A percentile compares a stretch with the other conserved stretches of the same genome.
phyloP scores from a whole-genome alignment of 2,113 vertebrate genomes.

The Herpetotheres cachinnans region DNA sequence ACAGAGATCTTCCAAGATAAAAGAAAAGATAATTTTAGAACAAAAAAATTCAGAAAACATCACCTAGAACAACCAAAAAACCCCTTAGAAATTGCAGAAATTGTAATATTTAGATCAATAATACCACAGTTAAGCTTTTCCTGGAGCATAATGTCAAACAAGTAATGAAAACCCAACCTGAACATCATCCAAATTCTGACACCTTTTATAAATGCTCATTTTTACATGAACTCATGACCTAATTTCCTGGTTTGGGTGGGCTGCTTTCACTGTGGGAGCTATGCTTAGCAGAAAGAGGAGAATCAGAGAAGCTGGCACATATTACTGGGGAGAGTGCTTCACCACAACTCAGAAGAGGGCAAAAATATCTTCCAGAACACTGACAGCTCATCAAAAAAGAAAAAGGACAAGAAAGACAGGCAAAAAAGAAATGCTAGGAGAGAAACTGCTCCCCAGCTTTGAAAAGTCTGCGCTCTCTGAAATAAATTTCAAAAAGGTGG shows the following conservation, averaged over 20 bases:
- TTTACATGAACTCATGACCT: background rate
- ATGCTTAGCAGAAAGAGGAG: background rate
- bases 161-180: background rate
- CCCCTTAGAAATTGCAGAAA: background rate
- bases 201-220: background rate
- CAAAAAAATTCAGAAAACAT: background rate
- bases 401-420: background rate
- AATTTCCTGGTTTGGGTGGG: background rate
- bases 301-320: background rate
- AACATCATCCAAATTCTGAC: background rate
- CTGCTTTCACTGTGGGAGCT: background rate
- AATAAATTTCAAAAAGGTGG: accelerated
- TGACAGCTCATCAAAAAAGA: background rate
- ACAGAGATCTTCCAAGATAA: conserved; percentile 79
- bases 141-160: background rate
- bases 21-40: background rate
- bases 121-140: background rate
- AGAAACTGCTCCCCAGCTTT: background rate
- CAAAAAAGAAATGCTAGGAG: background rate
- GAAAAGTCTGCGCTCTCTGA: background rate
- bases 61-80: background rate
- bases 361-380: background rate
- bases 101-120: background rate
- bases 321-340: background rate
- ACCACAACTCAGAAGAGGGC: background rate